phyloP scores from a whole-genome alignment of 2,113 vertebrate species.

The Callithrix jacchus region DNA sequence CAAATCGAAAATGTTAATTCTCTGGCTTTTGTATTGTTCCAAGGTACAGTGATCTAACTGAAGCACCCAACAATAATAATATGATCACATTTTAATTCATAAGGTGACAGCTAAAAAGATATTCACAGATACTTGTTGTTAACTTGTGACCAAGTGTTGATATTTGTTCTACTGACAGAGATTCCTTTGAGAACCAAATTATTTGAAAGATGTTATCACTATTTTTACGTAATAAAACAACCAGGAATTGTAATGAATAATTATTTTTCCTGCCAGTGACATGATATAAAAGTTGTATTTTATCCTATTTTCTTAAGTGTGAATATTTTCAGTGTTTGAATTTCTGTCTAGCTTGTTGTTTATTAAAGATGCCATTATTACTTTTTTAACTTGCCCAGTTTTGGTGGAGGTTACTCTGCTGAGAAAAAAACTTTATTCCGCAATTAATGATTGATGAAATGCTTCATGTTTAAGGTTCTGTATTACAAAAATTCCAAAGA shows the following conservation, averaged over 20 bases:
- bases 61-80: not conserved
- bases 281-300: conserved; percentile 21
- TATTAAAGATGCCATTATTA: conserved; percentile 34
- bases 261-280: not conserved
- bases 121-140: not conserved
- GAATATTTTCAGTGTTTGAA: conserved; percentile 32
- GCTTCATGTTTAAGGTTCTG: not conserved
- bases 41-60: not conserved
- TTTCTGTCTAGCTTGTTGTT: conserved; percentile 54
- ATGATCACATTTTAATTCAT: not conserved
- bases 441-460: not conserved
- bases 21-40: not conserved
- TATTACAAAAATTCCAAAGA: not conserved
- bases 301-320: conserved; percentile 48
- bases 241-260: not conserved
- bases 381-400: conserved; percentile 14
- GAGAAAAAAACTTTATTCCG: not conserved
- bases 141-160: not conserved
- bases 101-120: not conserved
- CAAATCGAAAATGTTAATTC: not conserved
- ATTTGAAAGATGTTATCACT: conserved; percentile 22
- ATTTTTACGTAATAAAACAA: conserved; percentile 14
- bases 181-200: not conserved
- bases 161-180: not conserved
- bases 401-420: not conserved